Evolutionary conservation across 2,888 invertebrate species (phyloP).

Genomic region (Erannis defoliaria): DNA sequence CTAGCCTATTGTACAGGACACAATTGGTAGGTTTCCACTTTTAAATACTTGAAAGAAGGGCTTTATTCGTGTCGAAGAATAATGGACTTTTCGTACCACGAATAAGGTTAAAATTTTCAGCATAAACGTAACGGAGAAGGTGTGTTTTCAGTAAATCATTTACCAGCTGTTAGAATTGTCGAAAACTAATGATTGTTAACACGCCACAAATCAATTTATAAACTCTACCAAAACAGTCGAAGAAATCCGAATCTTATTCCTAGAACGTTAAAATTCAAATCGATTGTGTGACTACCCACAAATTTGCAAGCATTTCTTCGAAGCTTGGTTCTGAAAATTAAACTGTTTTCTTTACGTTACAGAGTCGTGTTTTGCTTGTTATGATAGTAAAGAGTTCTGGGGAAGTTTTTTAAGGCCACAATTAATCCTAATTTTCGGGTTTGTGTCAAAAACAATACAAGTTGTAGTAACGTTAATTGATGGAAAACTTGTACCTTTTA

Average conservation of each 20-base stretch:
- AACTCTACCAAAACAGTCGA: conserved; percentile 11
- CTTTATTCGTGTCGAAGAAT: not conserved
- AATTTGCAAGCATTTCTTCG: not conserved
- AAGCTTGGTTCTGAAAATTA: conserved; percentile 2
- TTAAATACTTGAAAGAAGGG: conserved; percentile 5
- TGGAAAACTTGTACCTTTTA: conserved; percentile 39
- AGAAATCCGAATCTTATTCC: conserved; percentile 8
- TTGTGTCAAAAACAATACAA: conserved; percentile 48
- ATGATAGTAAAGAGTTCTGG: conserved; percentile 1
- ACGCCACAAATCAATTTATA: conserved; percentile 69
- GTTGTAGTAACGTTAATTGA: conserved; percentile 38
- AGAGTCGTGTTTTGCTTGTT: conserved; percentile 23
- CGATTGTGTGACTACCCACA: not conserved
- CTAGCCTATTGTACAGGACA: not conserved
- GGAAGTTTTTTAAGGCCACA: conserved; percentile 38
- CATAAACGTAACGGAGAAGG: not conserved
- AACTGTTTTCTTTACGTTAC: not conserved
- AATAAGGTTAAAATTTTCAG: conserved; percentile 16
- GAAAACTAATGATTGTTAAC: conserved; percentile 62
- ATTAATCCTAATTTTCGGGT: conserved; percentile 50
- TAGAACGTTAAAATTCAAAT: not conserved
- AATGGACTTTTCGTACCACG: not conserved
- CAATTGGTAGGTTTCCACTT: conserved; percentile 1
- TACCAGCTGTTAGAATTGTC: conserved; percentile 36
- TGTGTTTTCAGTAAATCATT: conserved; percentile 35